Evolutionary conservation across 2,113 vertebrate genomes (phyloP).

Genomic region (Trichomycterus rosablanca): DNA sequence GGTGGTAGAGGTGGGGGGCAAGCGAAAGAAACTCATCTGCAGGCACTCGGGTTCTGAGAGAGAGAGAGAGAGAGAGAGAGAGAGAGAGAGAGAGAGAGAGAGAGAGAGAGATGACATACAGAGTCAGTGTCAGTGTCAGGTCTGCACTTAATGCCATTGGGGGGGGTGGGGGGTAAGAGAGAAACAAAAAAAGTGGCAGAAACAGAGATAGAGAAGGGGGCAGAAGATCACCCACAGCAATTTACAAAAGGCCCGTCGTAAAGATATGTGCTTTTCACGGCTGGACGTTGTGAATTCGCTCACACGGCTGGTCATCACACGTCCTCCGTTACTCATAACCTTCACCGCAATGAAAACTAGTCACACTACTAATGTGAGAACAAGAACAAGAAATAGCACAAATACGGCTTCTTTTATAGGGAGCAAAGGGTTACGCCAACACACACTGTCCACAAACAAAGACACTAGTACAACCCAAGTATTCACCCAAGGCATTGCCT

Average conservation of each 20-base stretch:
- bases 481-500: no score
- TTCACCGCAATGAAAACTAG: neutral
- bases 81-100: conserved; percentile 17
- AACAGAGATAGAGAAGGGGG: conserved; percentile 21
- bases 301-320: conserved; percentile 1
- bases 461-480: no score
- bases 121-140: conserved; percentile 67
- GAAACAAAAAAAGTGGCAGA: conserved; percentile 34
- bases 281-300: conserved; percentile 5
- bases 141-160: conserved; percentile 68
- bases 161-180: conserved; percentile 44
- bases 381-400: neutral
- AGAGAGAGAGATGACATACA: conserved; percentile 57
- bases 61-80: conserved; percentile 35
- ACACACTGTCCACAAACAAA: no score
- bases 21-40: conserved; percentile 47
- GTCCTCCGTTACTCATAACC: conserved; percentile 8
- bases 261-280: conserved; percentile 15
- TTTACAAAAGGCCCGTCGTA: conserved; percentile 19
- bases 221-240: conserved; percentile 26
- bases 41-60: conserved; percentile 50
- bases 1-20: conserved; percentile 41
- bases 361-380: neutral
- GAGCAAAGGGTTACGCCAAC: no score
- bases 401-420: neutral